Percentiles rank a stretch among this genome's conserved stretches.
phyloP scores from a whole-genome alignment of 53 echinoderm and acorn worm species.

The Stichopus horrens region DNA sequence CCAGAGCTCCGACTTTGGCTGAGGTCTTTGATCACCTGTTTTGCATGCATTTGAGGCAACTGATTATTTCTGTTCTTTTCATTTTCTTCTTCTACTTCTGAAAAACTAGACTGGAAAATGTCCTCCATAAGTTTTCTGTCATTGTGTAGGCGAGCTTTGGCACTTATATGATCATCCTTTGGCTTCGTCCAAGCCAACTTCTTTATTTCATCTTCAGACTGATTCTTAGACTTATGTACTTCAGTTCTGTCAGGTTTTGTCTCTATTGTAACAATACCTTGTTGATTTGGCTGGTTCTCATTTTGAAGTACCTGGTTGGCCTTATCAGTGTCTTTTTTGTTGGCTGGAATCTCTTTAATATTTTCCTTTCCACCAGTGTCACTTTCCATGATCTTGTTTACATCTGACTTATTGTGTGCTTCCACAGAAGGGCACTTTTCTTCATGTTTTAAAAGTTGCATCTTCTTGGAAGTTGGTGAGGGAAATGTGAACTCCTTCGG shows the following conservation, averaged over 20 bases:
- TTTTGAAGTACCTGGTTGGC: neutral
- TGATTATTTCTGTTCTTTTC: constrained; percentile 26
- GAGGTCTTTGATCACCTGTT: neutral
- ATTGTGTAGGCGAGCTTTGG: constrained; percentile 7
- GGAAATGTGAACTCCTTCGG: constrained; percentile 43
- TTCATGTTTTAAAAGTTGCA: neutral
- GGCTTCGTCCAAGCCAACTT: neutral
- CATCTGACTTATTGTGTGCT: neutral
- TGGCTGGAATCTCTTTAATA: neutral
- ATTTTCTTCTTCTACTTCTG: constrained; percentile 46
- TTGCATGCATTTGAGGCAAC: constrained; percentile 25
- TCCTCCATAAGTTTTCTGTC: constrained; percentile 58
- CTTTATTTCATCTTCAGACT: neutral
- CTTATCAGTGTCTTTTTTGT: neutral
- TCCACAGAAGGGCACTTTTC: neutral
- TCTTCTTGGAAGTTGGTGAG: neutral
- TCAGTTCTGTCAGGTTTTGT: neutral
- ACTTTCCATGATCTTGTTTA: neutral
- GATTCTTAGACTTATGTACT: neutral
- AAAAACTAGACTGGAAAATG: constrained; percentile 48
- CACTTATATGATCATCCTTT: neutral
- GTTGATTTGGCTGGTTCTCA: neutral
- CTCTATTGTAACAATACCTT: neutral
- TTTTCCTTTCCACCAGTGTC: neutral
- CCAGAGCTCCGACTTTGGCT: constrained; percentile 36